A percentile compares a stretch with the other conserved stretches of the same genome.
Conservation (phyloP, 1,140 invertebrate genomes). For the Pseudomyrmex sp. region DNA sequence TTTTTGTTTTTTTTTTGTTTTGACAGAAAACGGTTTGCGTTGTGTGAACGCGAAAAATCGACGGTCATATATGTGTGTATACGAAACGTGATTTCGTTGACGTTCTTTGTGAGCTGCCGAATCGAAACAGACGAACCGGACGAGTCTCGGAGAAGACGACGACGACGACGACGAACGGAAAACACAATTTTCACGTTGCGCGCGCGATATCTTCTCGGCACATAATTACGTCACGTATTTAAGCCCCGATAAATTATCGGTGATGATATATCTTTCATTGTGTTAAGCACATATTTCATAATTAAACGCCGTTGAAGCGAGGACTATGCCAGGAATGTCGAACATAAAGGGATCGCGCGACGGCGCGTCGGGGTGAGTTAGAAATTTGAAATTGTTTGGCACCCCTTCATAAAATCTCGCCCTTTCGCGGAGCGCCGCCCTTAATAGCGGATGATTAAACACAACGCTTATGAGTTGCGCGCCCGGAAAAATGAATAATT, state of each 20-base stretch:
- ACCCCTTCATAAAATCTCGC: slow-evolving; percentile 66
- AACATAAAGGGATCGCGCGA: slow-evolving; percentile 69
- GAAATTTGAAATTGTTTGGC: slow-evolving; percentile 72
- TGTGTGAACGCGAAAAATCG: slow-evolving; percentile 18
- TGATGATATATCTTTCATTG: slow-evolving; percentile 67
- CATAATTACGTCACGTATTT: slow-evolving; percentile 56
- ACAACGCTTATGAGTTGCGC: slow-evolving; percentile 35
- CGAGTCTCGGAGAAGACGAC: slow-evolving; percentile 23
- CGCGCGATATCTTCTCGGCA: slow-evolving; percentile 11
- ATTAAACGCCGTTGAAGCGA: slow-evolving; percentile 69
- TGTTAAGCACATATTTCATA: slow-evolving; percentile 73
- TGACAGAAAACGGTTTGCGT: slow-evolving; percentile 21
- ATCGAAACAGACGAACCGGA: slow-evolving; percentile 17
- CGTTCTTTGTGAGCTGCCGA: slow-evolving; percentile 23
- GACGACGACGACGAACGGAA: slow-evolving; percentile 17
- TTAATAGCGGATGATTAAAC: slow-evolving; percentile 66
- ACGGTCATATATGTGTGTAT: slow-evolving; percentile 29
- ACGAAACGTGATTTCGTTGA: background rate
- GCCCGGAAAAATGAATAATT: slow-evolving; percentile 59
- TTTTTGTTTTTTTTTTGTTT: slow-evolving; percentile 12
- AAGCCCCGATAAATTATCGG: slow-evolving; percentile 65
- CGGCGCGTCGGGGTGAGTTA: slow-evolving; percentile 56
- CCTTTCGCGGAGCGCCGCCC: slow-evolving; percentile 37
- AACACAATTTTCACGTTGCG: background rate
- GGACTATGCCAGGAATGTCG: slow-evolving; percentile 66